Evolutionary conservation across 1,140 invertebrate species (phyloP), one percentile per base, ranked within the genome.

Genomic region (Lepeophtheirus salmonis): DNA sequence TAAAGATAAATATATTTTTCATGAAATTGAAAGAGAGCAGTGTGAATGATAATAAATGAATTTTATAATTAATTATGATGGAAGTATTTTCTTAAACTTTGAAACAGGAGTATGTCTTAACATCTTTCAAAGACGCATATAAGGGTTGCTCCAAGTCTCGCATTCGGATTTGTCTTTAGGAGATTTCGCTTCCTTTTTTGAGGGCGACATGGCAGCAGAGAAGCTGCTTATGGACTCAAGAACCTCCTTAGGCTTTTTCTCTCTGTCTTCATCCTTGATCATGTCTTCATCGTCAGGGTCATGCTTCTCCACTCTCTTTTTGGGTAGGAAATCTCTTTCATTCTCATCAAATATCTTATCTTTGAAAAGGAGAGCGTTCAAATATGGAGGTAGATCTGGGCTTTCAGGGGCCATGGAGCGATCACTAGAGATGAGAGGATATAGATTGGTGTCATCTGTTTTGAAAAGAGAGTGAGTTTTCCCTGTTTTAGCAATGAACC

Each of bases 281-380:
- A 56, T 68, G 53, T 20, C 50, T 16, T 65, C 64, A 60, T 57
- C 53, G 60, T 50, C 22, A 50, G 64, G 71, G n/a, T 41, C 30
- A 41, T 41, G 6, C n/a, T 41, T 41, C 30, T 41, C 30, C n/a
- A 41, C 30, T 65, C 65, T 69, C 72, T 67, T 72, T 75, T 69
- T 69, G 76, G 75, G 71, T 76, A 68, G 64, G 72, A 69, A 66
- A 68, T 61, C 57, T 74, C 66, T 72, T 77, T 88, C 83, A 68
- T 92, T 87, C 66, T 84, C 81, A 67, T 95, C 89, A 74, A 94
- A 90, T 23, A 95, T 82, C 76, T 96, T 89, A 73, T 97, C 91
- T 65, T 84, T 85, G 1, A 89, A 89, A 64, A 94, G 70, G 3
- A 96, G 74, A 2, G 89, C 89, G 64, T 81, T 77, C 6, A 92